Base-by-base conservation (phyloP, 1,140 invertebrate species). In the Nasonia vitripennis region DNA sequence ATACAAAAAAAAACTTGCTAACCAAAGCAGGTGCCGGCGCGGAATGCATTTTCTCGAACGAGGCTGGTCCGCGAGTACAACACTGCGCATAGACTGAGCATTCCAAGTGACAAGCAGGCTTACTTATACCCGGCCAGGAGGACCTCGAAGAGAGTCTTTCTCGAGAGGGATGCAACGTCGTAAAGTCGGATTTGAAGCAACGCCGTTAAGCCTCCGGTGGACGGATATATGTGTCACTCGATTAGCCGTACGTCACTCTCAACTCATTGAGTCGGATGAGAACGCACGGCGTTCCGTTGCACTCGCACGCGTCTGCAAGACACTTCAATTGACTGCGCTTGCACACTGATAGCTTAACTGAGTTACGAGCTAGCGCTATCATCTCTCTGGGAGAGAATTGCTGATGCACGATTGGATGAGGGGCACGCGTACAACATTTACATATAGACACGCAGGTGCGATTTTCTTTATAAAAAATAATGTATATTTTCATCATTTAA, bases 31-130 rank as follows among this genome's bases (percentile, higher is more conserved):
- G 23, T 27, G 74, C 48, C 7, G 71, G 78, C 31, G 2, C 71
- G 62, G 78, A 86, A 86, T 82, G 80, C 85, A 86, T 86, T 83
- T 86, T 62, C 41, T 45, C 34, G 34, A 4, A 62, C 17, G 55
- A 20, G 62, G 82, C 45, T 77, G 48, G n/a, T 12, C 23, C 1
- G 45, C 45, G 45, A 51, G 14, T 67, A 45, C 17, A 71, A 12
- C 9, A 12, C 23, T 37, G 31, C 2, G 23, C 48, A 45, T 23
- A 41, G 62, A 84, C 83, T 84, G 83, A 84, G 45, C 17, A 31
- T 45, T 37, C 20, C 77, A 73, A 78, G n/a, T 7, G 10, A 55
- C 31, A 17, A 20, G 20, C 9, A 27, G n/a, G 27, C 41, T 77
- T 79, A 84, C 77, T 84, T 84, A 84, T 84, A 84, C 41, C 11